phyloP scores from a whole-genome alignment of 2,797 vertebrate species.

The Chaenodraco wilsoni region DNA sequence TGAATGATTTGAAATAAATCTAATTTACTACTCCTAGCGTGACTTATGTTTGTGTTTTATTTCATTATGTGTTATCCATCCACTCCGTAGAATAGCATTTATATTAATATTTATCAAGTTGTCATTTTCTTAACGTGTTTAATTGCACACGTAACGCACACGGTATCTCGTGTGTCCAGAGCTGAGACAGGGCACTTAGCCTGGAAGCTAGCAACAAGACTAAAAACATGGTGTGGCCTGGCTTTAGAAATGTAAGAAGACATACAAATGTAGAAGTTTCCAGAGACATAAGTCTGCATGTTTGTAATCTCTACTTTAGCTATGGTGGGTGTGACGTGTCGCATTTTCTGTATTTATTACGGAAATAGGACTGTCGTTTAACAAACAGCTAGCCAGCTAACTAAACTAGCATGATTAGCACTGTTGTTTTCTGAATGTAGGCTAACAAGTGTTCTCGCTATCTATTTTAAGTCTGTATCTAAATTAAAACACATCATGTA shows the following conservation, averaged over 20 bases:
- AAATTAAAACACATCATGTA: too few species aligned
- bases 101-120: not conserved
- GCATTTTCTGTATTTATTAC: too few species aligned
- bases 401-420: too few species aligned
- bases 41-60: not conserved
- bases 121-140: not conserved
- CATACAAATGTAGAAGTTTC: not conserved
- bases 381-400: too few species aligned
- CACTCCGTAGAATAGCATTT: not conserved
- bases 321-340: too few species aligned
- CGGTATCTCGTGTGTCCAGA: not conserved
- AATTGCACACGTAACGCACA: not conserved
- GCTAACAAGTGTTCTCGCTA: too few species aligned
- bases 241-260: not conserved
- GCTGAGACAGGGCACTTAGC: not conserved
- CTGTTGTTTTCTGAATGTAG: too few species aligned
- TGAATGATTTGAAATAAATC: constrained; percentile 14
- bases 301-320: too few species aligned
- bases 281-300: too few species aligned
- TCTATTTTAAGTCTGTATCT: too few species aligned
- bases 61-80: too few species aligned
- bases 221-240: not conserved
- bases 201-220: not conserved
- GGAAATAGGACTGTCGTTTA: too few species aligned
- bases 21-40: not conserved